These are phyloP conservation scores for Dermatemys mawii DNA, from an alignment of 2,113 vertebrate species.

Conservation along the genomic window DNA sequence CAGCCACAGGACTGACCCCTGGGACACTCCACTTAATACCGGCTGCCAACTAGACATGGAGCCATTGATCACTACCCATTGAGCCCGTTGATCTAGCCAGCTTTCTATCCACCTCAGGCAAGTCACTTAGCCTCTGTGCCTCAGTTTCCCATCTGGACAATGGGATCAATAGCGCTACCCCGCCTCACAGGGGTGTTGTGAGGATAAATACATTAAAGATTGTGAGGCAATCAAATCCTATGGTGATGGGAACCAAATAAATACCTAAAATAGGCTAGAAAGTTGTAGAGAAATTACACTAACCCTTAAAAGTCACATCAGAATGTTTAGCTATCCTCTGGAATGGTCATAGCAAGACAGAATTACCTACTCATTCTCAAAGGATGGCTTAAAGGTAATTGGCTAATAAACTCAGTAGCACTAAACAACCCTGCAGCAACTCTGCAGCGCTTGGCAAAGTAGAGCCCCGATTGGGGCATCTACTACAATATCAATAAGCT, in stretches of 20 bases:
- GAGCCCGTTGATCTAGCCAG: too few relatives aligned
- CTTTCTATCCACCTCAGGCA: too few relatives aligned
- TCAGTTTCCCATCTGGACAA: background rate
- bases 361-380: background rate
- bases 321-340: background rate
- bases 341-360: background rate
- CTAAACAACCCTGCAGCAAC: background rate
- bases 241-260: background rate
- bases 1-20: too few relatives aligned
- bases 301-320: background rate
- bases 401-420: background rate
- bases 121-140: background rate
- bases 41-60: too few relatives aligned
- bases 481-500: background rate
- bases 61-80: too few relatives aligned
- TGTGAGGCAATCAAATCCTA: background rate
- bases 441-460: background rate
- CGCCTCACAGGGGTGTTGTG: too few relatives aligned
- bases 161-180: background rate
- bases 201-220: background rate
- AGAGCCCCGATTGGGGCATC: background rate
- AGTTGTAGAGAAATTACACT: background rate
- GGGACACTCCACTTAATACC: too few relatives aligned
- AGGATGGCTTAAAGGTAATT: background rate
- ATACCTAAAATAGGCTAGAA: background rate